Conservation (phyloP, 1,140 invertebrate species). For the Micrasema longulum region DNA sequence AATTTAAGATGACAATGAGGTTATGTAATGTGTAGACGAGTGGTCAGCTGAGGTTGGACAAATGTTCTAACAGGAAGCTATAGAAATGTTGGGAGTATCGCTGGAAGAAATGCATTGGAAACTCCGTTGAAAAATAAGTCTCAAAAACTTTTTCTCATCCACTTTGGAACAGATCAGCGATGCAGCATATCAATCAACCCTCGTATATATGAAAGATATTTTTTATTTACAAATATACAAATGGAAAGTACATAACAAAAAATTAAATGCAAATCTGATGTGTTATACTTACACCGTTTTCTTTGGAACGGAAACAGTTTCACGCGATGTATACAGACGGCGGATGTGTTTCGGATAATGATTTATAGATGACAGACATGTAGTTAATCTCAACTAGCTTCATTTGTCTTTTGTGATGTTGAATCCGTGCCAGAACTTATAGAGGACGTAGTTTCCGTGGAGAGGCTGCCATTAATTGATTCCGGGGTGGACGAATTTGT, state of each 20-base stretch:
- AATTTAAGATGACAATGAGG: no score
- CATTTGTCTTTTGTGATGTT: conserved; percentile 3
- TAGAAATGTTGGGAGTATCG: no score
- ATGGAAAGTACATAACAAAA: conserved; percentile 30
- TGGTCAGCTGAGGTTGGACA: no score
- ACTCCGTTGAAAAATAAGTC: no score
- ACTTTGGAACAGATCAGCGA: no score
- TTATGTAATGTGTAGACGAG: no score
- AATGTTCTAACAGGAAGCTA: no score
- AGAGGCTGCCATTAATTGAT: conserved; percentile 19
- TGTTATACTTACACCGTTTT: conserved; percentile 18
- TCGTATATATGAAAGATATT: neutral
- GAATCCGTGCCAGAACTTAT: conserved; percentile 9
- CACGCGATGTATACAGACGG: conserved; percentile 24
- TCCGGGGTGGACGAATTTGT: conserved; percentile 22
- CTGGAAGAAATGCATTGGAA: no score
- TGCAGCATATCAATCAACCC: no score
- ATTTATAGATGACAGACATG: conserved; percentile 36
- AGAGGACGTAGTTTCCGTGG: conserved; percentile 17
- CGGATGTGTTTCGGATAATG: no score
- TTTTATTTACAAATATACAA: conserved; percentile 36
- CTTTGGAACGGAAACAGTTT: conserved; percentile 6
- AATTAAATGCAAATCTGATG: conserved; percentile 40
- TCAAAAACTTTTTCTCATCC: no score
- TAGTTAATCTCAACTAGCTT: conserved; percentile 23